Evolutionary conservation across 2,888 invertebrate genomes (phyloP).

Genomic region (Halictus quadricinctus): DNA sequence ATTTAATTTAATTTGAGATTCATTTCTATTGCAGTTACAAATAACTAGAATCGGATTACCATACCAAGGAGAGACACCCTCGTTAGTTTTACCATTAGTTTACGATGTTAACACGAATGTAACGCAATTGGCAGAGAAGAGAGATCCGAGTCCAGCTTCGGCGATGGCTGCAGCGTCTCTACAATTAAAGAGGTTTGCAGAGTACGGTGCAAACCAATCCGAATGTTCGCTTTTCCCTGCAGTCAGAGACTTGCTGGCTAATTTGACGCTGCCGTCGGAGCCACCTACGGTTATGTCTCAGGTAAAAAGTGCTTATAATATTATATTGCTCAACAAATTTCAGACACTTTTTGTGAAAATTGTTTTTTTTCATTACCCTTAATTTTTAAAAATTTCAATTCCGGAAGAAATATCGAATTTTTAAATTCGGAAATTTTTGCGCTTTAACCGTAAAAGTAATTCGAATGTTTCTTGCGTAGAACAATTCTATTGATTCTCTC

Average conservation of each 20-base stretch:
- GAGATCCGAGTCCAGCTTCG: slow-evolving; percentile 86
- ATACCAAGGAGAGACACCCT: slow-evolving; percentile 87
- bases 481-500: too few species aligned
- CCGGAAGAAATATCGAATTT: too few species aligned
- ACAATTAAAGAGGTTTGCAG: slow-evolving; percentile 88
- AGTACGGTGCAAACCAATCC: slow-evolving; percentile 85
- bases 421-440: too few species aligned
- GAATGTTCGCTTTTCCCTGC: slow-evolving; percentile 97
- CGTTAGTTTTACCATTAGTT: slow-evolving; percentile 93
- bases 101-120: slow-evolving; percentile 94
- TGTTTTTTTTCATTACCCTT: neutral
- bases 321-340: neutral
- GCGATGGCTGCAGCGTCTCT: slow-evolving; percentile 86
- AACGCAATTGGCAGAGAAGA: slow-evolving; percentile 93
- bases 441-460: too few species aligned
- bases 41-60: slow-evolving; percentile 87
- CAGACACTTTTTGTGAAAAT: neutral
- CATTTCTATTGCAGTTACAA: slow-evolving; percentile 85
- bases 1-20: neutral
- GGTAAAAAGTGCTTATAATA: slow-evolving; percentile 53
- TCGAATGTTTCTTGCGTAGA: too few species aligned
- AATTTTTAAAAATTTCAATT: neutral
- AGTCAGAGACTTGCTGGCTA: slow-evolving; percentile 93
- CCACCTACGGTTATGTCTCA: slow-evolving; percentile 84
- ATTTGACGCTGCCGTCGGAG: slow-evolving; percentile 92